Percentiles rank a stretch among this genome's conserved stretches.
Evolutionary conservation across 2,888 invertebrate species (phyloP).

Genomic region (Eudasyphora cyanicolor): DNA sequence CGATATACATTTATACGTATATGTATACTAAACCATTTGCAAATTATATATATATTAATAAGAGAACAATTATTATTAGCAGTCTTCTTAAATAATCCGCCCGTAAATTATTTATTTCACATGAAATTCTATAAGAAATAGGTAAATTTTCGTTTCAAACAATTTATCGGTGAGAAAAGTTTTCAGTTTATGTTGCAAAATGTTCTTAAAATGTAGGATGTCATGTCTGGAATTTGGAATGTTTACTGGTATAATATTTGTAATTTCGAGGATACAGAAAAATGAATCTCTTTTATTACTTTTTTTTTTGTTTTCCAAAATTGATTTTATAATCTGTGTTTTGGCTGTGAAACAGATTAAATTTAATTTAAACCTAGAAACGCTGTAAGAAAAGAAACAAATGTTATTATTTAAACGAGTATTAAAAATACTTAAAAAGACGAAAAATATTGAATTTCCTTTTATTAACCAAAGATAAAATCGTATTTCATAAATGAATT

Average conservation of each 20-base stretch:
- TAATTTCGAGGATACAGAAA: not conserved
- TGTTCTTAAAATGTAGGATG: not conserved
- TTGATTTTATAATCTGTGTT: conserved; percentile 76
- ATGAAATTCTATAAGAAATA: not conserved
- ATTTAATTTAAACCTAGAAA: conserved; percentile 67
- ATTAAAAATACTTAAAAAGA: conserved; percentile 53
- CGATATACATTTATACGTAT: not conserved
- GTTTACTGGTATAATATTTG: not conserved
- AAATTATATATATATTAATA: too few relatives aligned
- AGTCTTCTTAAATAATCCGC: not conserved
- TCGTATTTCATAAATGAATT: conserved; percentile 61
- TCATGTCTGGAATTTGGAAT: not conserved
- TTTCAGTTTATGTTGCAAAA: too few relatives aligned
- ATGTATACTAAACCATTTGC: too few relatives aligned
- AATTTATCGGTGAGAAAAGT: not conserved
- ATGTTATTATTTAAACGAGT: conserved; percentile 55
- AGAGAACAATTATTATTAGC: not conserved
- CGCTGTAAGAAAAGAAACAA: conserved; percentile 48
- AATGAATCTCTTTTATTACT: not conserved
- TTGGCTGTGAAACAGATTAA: conserved; percentile 80
- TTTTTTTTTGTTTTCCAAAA: conserved; percentile 42
- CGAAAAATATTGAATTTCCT: conserved; percentile 59
- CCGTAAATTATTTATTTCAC: not conserved
- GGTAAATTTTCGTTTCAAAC: not conserved
- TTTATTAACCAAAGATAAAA: conserved; percentile 62